Percentiles rank a stretch among this genome's conserved stretches.
These are phyloP conservation scores for Hippopotamus amphibius DNA, from an alignment of 2,113 vertebrate genomes.

Conservation along the genomic window DNA sequence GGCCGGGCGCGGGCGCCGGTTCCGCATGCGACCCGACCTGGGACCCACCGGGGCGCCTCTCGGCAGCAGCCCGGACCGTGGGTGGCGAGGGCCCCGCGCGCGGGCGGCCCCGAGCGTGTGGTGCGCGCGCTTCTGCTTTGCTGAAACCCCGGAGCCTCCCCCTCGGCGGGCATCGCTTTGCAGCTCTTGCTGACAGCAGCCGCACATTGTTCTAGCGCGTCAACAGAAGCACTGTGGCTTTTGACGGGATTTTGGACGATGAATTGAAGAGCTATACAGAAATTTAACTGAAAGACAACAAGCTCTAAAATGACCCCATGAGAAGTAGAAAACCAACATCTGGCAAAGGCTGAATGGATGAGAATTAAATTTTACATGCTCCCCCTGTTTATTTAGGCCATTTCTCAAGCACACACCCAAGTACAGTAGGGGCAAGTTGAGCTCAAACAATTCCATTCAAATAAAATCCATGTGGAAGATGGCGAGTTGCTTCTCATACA, in stretches of 20 bases:
- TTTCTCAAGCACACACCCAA: neutral
- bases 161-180: conserved; percentile 94
- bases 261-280: neutral
- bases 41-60: too few relatives aligned
- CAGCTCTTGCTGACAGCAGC: conserved; percentile 98
- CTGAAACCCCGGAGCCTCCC: conserved; percentile 94
- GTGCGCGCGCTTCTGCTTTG: conserved; percentile 86
- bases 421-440: neutral
- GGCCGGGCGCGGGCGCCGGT: too few relatives aligned
- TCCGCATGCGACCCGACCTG: too few relatives aligned
- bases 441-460: neutral
- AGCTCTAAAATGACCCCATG: neutral
- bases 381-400: neutral
- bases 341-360: neutral
- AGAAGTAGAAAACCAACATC: neutral
- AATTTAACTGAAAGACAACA: neutral
- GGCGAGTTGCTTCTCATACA: accelerated
- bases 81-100: too few relatives aligned
- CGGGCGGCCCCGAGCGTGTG: neutral
- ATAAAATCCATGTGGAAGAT: neutral
- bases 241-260: neutral
- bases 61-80: too few relatives aligned
- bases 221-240: conserved; percentile 79
- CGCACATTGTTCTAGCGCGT: conserved; percentile 90
- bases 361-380: neutral